Percentiles rank a stretch among this genome's conserved stretches.
Evolutionary conservation across 2,888 invertebrate species (phyloP).

Genomic region (Chrysolina oricalcia): DNA sequence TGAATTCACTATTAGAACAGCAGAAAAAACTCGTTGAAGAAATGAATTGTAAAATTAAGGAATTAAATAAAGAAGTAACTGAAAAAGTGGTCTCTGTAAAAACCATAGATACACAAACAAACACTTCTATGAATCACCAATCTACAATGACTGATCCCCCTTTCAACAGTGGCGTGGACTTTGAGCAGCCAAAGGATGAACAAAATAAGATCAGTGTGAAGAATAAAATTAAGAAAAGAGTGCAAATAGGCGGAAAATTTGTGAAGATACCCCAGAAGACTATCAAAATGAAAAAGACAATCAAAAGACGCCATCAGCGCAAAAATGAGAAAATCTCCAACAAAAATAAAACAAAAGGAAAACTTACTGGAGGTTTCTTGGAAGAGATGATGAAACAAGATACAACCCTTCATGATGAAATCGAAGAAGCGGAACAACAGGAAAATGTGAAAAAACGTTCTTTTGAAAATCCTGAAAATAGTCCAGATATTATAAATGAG

Average conservation of each 20-base stretch:
- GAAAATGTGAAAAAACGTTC: no score
- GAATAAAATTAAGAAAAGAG: neutral
- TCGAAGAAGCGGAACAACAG: no score
- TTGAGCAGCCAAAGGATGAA: constrained; percentile 1
- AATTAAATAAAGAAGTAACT: neutral
- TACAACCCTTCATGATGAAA: neutral
- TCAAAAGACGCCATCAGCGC: neutral
- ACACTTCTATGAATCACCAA: neutral
- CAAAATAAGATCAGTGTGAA: neutral
- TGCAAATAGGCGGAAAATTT: neutral
- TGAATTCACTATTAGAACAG: neutral
- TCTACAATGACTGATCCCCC: neutral
- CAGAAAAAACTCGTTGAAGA: constrained; percentile 9
- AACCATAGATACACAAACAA: neutral
- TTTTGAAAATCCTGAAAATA: no score
- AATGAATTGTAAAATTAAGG: neutral
- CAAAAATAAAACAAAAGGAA: neutral
- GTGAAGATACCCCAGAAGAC: neutral
- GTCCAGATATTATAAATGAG: no score
- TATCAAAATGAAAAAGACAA: constrained; percentile 9
- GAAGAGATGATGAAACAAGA: neutral
- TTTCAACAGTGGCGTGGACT: neutral
- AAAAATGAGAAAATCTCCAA: neutral
- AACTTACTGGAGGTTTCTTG: neutral
- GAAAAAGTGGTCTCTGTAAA: neutral